Evolutionary conservation across 2,797 vertebrate species (phyloP).

Genomic region (Poecilia velifera): DNA sequence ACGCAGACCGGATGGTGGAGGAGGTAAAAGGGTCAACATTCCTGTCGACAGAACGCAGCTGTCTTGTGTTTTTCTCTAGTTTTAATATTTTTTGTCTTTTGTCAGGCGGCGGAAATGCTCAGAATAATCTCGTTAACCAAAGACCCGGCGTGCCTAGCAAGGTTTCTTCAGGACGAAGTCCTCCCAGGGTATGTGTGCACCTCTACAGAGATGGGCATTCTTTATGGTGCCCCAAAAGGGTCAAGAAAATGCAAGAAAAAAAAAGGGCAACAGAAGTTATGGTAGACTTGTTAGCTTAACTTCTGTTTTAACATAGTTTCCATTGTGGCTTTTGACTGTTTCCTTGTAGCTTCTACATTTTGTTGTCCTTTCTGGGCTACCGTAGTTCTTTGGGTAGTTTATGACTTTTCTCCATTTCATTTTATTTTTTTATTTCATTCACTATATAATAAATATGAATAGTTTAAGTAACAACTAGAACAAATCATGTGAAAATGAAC

Average conservation of each 20-base stretch:
- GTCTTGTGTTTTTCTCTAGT: not conserved
- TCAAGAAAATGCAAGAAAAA: not conserved
- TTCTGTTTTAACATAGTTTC: not conserved
- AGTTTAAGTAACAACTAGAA: too few species aligned
- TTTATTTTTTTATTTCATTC: not conserved
- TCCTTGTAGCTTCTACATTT: not conserved
- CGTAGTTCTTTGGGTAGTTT: not conserved
- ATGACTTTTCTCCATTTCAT: not conserved
- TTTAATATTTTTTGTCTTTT: conserved; percentile 21
- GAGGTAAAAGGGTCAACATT: conserved; percentile 79
- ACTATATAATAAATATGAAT: too few species aligned
- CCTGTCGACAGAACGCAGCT: not conserved
- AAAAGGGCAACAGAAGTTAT: not conserved
- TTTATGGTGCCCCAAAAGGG: not conserved
- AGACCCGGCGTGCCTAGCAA: conserved; percentile 86
- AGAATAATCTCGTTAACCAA: conserved; percentile 89
- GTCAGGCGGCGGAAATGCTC: conserved; percentile 89
- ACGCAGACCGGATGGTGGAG: conserved; percentile 85
- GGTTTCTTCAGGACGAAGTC: conserved; percentile 89
- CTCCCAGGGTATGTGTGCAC: conserved; percentile 83
- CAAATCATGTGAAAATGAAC: too few species aligned
- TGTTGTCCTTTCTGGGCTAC: not conserved
- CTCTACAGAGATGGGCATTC: not conserved
- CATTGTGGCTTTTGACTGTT: too few species aligned
- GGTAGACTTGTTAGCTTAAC: not conserved